Percentiles rank a stretch among this genome's conserved stretches.
phyloP scores from a whole-genome alignment of 1,140 invertebrate species.

The Reticulitermes speratus region DNA sequence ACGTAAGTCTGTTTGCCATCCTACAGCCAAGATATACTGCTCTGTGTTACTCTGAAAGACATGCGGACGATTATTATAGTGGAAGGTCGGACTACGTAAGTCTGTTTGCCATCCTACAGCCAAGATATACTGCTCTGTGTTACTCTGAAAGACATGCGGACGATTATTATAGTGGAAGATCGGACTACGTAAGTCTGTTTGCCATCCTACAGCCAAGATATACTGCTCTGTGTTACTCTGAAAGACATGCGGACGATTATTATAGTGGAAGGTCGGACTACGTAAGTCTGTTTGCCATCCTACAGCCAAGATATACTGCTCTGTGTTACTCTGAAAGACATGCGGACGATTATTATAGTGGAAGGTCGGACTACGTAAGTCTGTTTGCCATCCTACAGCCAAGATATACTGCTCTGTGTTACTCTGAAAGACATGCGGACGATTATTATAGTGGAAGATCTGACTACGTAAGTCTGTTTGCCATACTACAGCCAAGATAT shows the following conservation, averaged over 20 bases:
- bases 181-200: no score
- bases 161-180: no score
- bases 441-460: no score
- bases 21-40: background rate
- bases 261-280: no score
- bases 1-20: no score
- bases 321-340: background rate
- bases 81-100: no score
- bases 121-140: background rate
- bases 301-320: background rate
- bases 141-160: background rate
- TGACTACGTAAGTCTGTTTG: no score
- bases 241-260: background rate
- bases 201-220: background rate
- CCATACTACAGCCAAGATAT: background rate
- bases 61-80: background rate
- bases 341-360: background rate
- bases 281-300: no score
- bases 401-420: background rate
- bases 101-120: background rate
- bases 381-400: background rate
- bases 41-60: background rate
- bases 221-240: background rate
- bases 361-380: no score
- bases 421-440: background rate